Evolutionary conservation across 2,888 invertebrate species (phyloP).

Genomic region (Urechis unicinctus): DNA sequence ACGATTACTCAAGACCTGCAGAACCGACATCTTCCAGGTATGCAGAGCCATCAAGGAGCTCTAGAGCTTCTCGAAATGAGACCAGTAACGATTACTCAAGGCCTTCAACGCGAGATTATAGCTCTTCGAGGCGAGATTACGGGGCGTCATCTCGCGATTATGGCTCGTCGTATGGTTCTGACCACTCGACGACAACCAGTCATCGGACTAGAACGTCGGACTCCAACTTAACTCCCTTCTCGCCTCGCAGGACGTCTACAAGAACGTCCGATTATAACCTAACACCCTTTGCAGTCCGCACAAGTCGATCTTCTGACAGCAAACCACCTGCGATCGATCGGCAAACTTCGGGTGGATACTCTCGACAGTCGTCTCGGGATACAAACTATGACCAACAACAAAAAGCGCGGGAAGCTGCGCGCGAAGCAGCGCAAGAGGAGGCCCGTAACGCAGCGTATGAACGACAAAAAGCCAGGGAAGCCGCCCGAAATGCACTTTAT

Average conservation of each 20-base stretch:
- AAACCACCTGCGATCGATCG: slow-evolving; percentile 8
- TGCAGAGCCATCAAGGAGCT: not conserved
- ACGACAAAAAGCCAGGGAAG: not conserved
- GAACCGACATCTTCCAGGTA: not conserved
- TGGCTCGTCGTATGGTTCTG: not conserved
- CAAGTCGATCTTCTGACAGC: too few relatives aligned
- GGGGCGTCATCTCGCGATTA: not conserved
- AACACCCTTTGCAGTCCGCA: slow-evolving; percentile 15
- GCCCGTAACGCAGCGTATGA: not conserved
- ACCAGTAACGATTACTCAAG: not conserved
- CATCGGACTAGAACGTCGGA: not conserved
- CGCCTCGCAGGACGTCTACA: too few relatives aligned
- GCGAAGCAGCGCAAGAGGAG: not conserved
- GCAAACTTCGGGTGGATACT: slow-evolving; percentile 4
- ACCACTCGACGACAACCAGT: not conserved
- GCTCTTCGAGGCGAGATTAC: not conserved
- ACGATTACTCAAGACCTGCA: too few relatives aligned
- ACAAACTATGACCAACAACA: not conserved
- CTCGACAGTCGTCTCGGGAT: not conserved
- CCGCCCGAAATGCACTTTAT: too few relatives aligned
- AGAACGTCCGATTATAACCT: slow-evolving; percentile 13
- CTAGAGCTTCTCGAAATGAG: too few relatives aligned
- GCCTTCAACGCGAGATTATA: not conserved
- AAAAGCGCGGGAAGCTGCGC: not conserved
- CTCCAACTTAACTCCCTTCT: not conserved